Conservation (phyloP, 2,888 invertebrate species). For the Ctena decussata region DNA sequence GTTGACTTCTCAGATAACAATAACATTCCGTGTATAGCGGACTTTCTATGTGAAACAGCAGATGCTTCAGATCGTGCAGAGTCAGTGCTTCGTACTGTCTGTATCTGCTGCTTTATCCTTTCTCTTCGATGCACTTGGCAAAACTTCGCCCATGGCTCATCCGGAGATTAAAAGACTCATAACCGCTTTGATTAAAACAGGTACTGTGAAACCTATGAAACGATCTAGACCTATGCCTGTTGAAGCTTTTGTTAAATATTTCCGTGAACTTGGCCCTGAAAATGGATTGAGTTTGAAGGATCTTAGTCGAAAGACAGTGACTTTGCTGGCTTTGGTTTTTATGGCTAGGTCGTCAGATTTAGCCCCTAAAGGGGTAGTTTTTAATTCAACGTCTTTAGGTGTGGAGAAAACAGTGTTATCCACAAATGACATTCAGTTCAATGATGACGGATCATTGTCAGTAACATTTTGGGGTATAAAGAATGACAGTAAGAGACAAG, state of each 20-base stretch:
- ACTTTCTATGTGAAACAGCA: not conserved
- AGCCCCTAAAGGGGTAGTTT: constrained; percentile 17
- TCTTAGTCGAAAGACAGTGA: constrained; percentile 2
- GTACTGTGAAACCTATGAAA: constrained; percentile 6
- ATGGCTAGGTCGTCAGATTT: constrained; percentile 23
- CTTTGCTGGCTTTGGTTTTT: constrained; percentile 7
- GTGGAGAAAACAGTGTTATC: not conserved
- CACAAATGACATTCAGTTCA: constrained; percentile 2
- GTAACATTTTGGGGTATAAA: constrained; percentile 32
- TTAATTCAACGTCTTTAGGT: not conserved
- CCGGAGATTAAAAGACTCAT: constrained; percentile 1
- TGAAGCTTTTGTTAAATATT: constrained; percentile 2
- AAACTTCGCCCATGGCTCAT: not conserved
- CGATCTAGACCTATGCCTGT: constrained; percentile 16
- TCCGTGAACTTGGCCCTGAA: not conserved
- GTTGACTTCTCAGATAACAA: not conserved
- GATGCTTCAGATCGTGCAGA: constrained; percentile 9
- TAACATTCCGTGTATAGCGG: not conserved
- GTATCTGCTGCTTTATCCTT: not conserved
- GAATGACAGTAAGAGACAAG: constrained; percentile 29
- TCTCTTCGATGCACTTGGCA: constrained; percentile 5
- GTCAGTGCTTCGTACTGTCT: constrained; percentile 10
- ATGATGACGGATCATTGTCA: constrained; percentile 22
- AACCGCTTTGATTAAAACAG: constrained; percentile 5
- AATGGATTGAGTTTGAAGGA: not conserved